These are phyloP conservation scores for Baronia brevicornis DNA, from an alignment of 2,888 invertebrate species.

Conservation along the genomic window DNA sequence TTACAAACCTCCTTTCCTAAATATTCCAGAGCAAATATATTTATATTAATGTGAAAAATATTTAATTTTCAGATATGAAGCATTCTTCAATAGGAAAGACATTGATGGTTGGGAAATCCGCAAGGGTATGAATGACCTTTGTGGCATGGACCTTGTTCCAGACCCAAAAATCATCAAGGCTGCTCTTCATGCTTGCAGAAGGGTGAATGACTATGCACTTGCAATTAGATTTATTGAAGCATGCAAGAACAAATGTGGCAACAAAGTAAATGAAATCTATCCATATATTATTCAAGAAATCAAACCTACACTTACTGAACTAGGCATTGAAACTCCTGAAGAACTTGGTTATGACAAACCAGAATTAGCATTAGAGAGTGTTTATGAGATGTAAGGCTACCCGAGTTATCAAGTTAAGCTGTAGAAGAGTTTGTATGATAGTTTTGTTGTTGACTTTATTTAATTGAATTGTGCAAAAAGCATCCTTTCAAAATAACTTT, in stretches of 20 bases:
- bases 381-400: constrained; percentile 78
- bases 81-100: constrained; percentile 88
- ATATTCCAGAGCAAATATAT: neutral
- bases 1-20: neutral
- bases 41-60: constrained; percentile 1
- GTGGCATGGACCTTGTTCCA: constrained; percentile 93
- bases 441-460: constrained; percentile 57
- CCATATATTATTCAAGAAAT: constrained; percentile 94
- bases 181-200: constrained; percentile 91
- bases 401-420: constrained; percentile 39
- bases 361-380: constrained; percentile 88
- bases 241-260: constrained; percentile 91
- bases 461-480: constrained; percentile 46
- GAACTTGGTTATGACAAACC: constrained; percentile 98
- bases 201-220: constrained; percentile 95
- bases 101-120: constrained; percentile 97
- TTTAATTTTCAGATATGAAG: constrained; percentile 78
- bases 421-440: constrained; percentile 66
- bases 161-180: constrained; percentile 93
- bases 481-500: constrained; percentile 34
- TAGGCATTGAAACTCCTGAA: constrained; percentile 95
- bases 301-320: constrained; percentile 91
- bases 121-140: constrained; percentile 91
- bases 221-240: constrained; percentile 95
- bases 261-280: constrained; percentile 83